phyloP scores from a whole-genome alignment of 2,113 vertebrate species.

The Tachuris rubrigastra region DNA sequence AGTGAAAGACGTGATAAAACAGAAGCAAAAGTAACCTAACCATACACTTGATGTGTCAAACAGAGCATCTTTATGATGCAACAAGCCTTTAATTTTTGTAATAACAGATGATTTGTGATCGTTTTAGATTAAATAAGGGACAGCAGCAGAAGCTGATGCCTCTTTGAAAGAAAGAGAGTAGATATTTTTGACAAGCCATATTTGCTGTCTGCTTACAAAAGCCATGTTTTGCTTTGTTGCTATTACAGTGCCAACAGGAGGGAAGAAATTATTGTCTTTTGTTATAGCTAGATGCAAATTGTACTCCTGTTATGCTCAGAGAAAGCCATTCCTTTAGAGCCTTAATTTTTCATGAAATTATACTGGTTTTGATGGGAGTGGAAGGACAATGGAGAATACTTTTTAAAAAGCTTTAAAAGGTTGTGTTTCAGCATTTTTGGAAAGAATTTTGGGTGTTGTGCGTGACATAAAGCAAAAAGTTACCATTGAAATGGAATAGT shows the following conservation, averaged over 20 bases:
- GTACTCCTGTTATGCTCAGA: background rate
- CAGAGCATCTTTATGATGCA: background rate
- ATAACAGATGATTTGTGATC: background rate
- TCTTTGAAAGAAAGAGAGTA: background rate
- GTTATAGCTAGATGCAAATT: background rate
- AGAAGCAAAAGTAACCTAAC: background rate
- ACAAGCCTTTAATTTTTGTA: background rate
- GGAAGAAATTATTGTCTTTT: background rate
- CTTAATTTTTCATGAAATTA: background rate
- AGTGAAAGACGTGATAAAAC: background rate
- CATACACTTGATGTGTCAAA: background rate
- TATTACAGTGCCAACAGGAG: background rate
- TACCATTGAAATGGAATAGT: background rate
- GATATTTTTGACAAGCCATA: background rate
- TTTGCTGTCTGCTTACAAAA: background rate
- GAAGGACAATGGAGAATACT: background rate
- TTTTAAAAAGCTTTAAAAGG: background rate
- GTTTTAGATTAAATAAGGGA: background rate
- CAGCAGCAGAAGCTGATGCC: background rate
- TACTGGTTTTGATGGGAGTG: background rate
- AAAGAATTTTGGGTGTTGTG: background rate
- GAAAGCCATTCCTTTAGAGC: background rate
- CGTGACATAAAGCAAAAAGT: background rate
- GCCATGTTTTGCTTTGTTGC: background rate
- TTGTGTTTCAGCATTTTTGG: background rate